These are phyloP conservation scores for Berghia stephanieae DNA, from an alignment of 1,140 invertebrate genomes.

Conservation along the genomic window DNA sequence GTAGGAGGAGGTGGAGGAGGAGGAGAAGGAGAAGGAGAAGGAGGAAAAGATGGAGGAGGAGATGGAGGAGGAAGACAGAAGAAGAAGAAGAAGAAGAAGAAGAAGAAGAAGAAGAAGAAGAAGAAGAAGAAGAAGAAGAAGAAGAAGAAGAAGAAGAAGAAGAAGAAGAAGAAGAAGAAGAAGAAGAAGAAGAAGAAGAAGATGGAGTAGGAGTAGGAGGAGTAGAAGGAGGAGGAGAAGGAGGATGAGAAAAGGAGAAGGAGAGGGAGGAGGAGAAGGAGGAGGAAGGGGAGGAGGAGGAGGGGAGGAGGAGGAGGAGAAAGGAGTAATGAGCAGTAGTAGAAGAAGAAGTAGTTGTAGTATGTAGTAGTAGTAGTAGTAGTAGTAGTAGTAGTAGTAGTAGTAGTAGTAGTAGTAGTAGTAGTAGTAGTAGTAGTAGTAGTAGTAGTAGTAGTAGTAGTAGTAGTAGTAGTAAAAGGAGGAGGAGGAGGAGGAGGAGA, in stretches of 20 bases:
- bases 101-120: no score
- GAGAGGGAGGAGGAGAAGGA: no score
- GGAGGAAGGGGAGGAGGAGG: background rate
- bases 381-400: background rate
- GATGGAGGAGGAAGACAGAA: no score
- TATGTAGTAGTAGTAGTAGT: no score
- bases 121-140: no score
- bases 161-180: background rate
- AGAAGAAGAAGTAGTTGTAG: background rate
- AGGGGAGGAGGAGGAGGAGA: background rate
- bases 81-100: background rate
- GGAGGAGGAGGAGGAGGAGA: background rate
- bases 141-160: background rate
- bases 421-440: no score
- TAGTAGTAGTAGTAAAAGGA: background rate
- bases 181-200: background rate
- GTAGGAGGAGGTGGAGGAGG: background rate
- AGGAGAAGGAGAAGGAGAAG: no score
- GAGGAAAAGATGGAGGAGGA: no score
- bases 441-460: constrained; percentile 8
- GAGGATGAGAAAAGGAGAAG: no score
- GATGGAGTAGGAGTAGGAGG: background rate
- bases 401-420: background rate
- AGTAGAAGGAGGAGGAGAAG: background rate
- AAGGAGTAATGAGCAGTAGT: background rate